Conservation (phyloP, 2,797 vertebrate genomes). For the Sparus aurata region DNA sequence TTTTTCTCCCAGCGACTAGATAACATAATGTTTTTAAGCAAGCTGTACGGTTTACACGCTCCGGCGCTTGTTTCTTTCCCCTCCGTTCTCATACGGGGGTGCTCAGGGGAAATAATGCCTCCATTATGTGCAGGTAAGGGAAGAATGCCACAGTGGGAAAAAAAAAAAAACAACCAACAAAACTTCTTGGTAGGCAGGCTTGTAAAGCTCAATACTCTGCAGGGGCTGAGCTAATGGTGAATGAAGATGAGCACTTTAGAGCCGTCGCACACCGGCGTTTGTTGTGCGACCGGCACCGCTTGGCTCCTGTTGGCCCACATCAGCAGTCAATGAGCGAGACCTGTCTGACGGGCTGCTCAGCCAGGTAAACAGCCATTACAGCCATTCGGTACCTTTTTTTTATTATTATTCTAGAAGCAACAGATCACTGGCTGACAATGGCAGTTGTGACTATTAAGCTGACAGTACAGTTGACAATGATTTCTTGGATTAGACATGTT, state of each 20-base stretch:
- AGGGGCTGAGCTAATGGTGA: conserved; percentile 33
- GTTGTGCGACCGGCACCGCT: background rate
- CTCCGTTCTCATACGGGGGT: background rate
- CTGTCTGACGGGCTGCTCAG: conserved; percentile 20
- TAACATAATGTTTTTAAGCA: conserved; percentile 42
- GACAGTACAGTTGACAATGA: background rate
- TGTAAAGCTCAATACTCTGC: conserved; percentile 14
- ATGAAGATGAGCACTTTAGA: conserved; percentile 36
- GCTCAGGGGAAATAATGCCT: conserved; percentile 45
- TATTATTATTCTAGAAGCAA: conserved; percentile 10
- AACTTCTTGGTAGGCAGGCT: conserved; percentile 27
- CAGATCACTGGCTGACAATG: conserved; percentile 1
- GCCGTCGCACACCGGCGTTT: conserved; percentile 7
- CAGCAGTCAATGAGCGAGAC: conserved; percentile 35
- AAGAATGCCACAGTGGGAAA: conserved; percentile 30
- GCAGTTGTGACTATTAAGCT: conserved; percentile 5
- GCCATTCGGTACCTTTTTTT: conserved; percentile 27
- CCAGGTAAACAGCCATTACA: conserved; percentile 31
- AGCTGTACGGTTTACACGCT: conserved; percentile 49
- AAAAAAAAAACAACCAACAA: conserved; percentile 1
- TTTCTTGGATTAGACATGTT: conserved; percentile 10
- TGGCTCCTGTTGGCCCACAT: conserved; percentile 26
- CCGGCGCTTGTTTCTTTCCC: conserved; percentile 31
- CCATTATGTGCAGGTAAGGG: conserved; percentile 46
- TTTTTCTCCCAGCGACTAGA: conserved; percentile 25